Base-by-base conservation (phyloP, 2,113 vertebrate species). In the Zootoca vivipara region DNA sequence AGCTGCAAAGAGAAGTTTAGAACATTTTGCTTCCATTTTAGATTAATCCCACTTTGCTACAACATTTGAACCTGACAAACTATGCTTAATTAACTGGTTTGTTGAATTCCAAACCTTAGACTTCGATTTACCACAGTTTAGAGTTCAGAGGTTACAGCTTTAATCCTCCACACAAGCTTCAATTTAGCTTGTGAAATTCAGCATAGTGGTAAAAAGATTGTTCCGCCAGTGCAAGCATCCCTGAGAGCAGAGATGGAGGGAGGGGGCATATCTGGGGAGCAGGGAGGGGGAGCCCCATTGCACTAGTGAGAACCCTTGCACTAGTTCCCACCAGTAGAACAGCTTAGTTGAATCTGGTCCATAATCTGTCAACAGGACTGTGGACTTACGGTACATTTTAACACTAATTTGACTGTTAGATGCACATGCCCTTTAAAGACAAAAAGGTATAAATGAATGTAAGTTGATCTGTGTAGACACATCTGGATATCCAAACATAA, bases 401-500 rank as follows among this genome's bases (percentile, higher is more conserved):
- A 85, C 1, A 56, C 1, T 20, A 58, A 83, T 42, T 13, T 9
- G 30, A 84, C 4, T 7, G 10, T 0, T 78, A 40, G 86, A 24
- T 93, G 18, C 40, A 56, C 58, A 85, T 65, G n/a, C 30, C 89
- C 10, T 1, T 81, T 67, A 69, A 65, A 5, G 65, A 33, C 77
- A 65, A 22, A 58, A 58, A 52, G 0, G 0, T 67, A 65, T 40
- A 0, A 0, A 4, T 18, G 6, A 46, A 33, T 82, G n/a, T 8
- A 85, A 58, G 38, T 5, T 1, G 9, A 7, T 12, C 0, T 7
- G 2, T 77, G 74, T 3, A 0, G 1, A 67, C 85, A 75, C 5
- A 0, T 75, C n/a, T 15, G 22, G 33, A 28, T 72, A 70, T 46
- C 20, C 2, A 73, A 78, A 26, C 30, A 67, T 56, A 72, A 4